Conservation (phyloP, 1,140 invertebrate genomes). For the Agrypnia vestita region DNA sequence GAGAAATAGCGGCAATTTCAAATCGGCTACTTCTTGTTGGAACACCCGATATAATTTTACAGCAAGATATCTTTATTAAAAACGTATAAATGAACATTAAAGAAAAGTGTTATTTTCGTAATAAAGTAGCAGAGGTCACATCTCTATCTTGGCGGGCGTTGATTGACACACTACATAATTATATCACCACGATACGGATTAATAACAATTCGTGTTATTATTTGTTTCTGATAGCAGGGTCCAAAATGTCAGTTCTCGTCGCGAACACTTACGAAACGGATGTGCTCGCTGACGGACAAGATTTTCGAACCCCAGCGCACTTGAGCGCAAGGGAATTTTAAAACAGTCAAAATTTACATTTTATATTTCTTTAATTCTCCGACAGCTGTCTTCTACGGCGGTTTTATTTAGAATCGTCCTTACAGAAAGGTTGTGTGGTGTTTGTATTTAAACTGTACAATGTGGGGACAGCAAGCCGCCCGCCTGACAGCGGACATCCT, state of each 20-base stretch:
- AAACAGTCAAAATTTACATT: not conserved
- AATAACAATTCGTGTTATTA: not conserved
- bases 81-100: too few relatives aligned
- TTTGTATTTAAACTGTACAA: not conserved
- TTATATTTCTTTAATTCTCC: not conserved
- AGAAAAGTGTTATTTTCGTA: too few relatives aligned
- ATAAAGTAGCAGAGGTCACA: not conserved
- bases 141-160: not conserved
- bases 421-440: not conserved
- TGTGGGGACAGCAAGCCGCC: conserved; percentile 36
- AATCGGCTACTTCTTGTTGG: too few relatives aligned
- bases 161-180: not conserved
- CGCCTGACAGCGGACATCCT: conserved; percentile 31
- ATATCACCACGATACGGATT: not conserved
- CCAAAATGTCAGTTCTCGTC: conserved; percentile 12
- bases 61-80: too few relatives aligned
- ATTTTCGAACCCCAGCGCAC: not conserved
- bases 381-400: not conserved
- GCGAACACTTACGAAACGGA: not conserved
- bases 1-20: too few relatives aligned
- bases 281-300: not conserved
- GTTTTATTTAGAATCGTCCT: not conserved
- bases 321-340: not conserved
- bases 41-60: too few relatives aligned
- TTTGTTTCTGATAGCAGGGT: not conserved